Conservation (phyloP, 2,113 vertebrate species). For the Melanocharis versteri region DNA sequence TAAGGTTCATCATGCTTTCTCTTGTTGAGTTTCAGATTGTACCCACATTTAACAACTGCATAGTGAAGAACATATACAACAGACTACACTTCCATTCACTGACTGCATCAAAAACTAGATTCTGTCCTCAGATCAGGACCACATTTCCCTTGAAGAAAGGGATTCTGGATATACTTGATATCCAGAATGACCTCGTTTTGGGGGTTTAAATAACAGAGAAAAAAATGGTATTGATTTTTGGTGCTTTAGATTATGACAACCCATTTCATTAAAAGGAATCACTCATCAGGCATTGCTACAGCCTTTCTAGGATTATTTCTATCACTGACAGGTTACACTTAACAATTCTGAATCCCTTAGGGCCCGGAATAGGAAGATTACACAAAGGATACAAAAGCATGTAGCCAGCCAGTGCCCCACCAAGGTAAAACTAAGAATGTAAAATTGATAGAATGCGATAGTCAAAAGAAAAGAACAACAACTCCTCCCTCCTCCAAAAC, state of each 20-base stretch:
- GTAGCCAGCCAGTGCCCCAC: not conserved
- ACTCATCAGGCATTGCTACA: not conserved
- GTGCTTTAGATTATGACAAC: not conserved
- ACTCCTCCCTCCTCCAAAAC: accelerated
- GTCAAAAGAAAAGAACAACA: not conserved
- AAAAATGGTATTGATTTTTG: not conserved
- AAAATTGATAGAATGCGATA: not conserved
- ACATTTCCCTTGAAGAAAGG: not conserved
- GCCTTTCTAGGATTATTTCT: not conserved
- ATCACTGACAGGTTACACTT: not conserved
- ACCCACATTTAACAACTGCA: not conserved
- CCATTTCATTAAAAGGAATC: not conserved
- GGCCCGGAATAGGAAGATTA: not conserved
- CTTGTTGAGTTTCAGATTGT: not conserved
- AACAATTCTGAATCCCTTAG: not conserved
- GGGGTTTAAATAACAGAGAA: not conserved
- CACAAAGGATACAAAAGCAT: not conserved
- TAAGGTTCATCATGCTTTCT: not conserved
- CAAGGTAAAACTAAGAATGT: not conserved
- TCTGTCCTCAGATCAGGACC: not conserved
- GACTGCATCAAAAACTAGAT: not conserved
- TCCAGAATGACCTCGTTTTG: not conserved
- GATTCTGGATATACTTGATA: too few relatives aligned
- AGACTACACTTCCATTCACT: not conserved
- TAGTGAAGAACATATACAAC: not conserved